These are phyloP conservation scores for Climacteris rufus DNA, from an alignment of 2,113 vertebrate genomes.

Conservation along the genomic window DNA sequence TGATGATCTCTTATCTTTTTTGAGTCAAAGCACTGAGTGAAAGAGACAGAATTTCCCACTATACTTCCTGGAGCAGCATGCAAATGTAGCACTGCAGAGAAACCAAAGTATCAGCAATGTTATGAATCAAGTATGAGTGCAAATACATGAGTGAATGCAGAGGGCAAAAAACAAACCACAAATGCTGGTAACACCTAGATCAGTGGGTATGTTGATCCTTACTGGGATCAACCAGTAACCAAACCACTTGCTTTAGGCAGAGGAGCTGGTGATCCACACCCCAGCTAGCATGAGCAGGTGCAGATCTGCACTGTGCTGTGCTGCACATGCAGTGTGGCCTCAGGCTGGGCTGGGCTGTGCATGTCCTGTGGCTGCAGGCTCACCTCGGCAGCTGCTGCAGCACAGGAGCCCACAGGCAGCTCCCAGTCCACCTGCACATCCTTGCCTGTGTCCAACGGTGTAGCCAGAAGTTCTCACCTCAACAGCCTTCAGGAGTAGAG, in stretches of 20 bases:
- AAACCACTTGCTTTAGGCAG: background rate
- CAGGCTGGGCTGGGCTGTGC: background rate
- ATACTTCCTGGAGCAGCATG: background rate
- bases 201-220: background rate
- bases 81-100: background rate
- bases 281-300: rapidly evolving
- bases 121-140: background rate
- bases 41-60: background rate
- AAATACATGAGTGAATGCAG: background rate
- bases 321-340: background rate
- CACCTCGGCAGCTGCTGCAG: background rate
- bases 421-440: background rate
- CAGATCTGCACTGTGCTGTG: background rate
- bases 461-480: background rate
- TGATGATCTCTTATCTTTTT: background rate
- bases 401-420: background rate
- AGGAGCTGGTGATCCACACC: background rate
- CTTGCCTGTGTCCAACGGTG: background rate
- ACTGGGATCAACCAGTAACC: no score
- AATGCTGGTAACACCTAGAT: background rate
- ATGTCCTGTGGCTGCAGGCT: rapidly evolving
- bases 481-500: background rate
- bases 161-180: background rate
- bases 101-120: background rate
- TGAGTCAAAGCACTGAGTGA: background rate